Evolutionary conservation across 2,888 invertebrate species (phyloP), one percentile per base, ranked within the genome.

Genomic region (Polydrusus pterygomalis): DNA sequence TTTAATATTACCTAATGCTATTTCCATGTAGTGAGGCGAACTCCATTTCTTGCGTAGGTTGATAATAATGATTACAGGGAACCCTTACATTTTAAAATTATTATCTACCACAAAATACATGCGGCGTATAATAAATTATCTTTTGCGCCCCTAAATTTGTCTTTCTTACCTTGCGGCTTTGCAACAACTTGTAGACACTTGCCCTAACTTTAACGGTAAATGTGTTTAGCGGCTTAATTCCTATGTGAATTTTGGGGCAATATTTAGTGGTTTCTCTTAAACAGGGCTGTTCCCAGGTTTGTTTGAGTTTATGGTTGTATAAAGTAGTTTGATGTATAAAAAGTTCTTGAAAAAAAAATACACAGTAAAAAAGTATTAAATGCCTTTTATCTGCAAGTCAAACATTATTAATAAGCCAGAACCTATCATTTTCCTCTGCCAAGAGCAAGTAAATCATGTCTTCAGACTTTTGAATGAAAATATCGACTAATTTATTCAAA

Each of bases 241-340:
- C 58, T 17, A 38, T 25, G 17, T 38, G 58, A 60, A 60, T 38
- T 60, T 38, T 60, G 58, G 38, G 38, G 38, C 18, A 34, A 38
- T 60, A 60, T 60, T 60, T 60, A 38, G 58, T 30, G 58, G 58
- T 38, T 60, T 60, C 58, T 60, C 17, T 60, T 60, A 60, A 60
- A 60, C 17, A 17, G 38, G 58, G 10, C 58, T 60, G 10, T 38
- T 60, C 38, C 11, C 38, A n/a, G 15, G 30, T 25, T 54, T 30
- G 10, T 13, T 25, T 25, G 0, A 54, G 30, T 54, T 34, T 34
- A 34, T 34, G 34, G 34, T 34, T 3, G 10, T 34, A 34, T 34
- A 34, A 34, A 34, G 34, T 34, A 34, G 34, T 34, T 34, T 34
- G 8, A 10, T 7, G 10, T 34, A 34, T 34, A 6, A 30, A 7